A percentile compares a stretch with the other conserved stretches of the same genome.
These are phyloP conservation scores for Acromyrmex charruanus DNA, from an alignment of 1,140 invertebrate genomes.

Conservation along the genomic window DNA sequence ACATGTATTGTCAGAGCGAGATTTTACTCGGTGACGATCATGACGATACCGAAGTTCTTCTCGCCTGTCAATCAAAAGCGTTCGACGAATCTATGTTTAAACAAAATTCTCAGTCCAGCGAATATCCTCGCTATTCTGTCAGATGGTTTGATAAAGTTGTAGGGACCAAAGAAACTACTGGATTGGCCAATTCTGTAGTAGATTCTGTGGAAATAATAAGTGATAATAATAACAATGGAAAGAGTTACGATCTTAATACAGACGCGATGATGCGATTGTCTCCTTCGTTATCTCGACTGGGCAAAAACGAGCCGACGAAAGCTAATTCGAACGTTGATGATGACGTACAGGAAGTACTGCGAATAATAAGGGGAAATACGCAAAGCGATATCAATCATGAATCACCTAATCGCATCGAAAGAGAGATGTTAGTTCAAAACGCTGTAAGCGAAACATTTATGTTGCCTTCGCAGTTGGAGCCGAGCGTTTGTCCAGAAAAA, in stretches of 20 bases:
- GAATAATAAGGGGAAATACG: constrained; percentile 56
- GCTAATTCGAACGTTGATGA: constrained; percentile 34
- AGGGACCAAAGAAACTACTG: background rate
- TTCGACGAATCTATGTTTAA: background rate
- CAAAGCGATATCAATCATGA: constrained; percentile 70
- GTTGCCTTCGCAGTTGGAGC: background rate
- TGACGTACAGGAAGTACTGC: constrained; percentile 72
- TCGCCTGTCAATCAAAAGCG: background rate
- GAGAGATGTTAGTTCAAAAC: constrained; percentile 59
- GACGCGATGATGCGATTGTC: background rate
- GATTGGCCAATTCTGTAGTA: no score
- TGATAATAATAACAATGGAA: background rate
- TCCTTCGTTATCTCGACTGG: background rate
- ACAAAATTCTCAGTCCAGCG: background rate
- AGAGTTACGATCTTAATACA: constrained; percentile 15
- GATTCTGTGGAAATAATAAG: background rate
- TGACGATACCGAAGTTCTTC: background rate
- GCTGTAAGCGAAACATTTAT: constrained; percentile 41
- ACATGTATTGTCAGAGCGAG: background rate
- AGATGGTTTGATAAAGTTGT: background rate
- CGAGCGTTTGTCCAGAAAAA: background rate
- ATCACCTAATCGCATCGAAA: constrained; percentile 69
- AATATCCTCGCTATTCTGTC: background rate
- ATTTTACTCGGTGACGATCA: background rate
- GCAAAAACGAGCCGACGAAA: background rate